Evolutionary conservation across 2,888 invertebrate species (phyloP).

Genomic region (Agrotis segetum): DNA sequence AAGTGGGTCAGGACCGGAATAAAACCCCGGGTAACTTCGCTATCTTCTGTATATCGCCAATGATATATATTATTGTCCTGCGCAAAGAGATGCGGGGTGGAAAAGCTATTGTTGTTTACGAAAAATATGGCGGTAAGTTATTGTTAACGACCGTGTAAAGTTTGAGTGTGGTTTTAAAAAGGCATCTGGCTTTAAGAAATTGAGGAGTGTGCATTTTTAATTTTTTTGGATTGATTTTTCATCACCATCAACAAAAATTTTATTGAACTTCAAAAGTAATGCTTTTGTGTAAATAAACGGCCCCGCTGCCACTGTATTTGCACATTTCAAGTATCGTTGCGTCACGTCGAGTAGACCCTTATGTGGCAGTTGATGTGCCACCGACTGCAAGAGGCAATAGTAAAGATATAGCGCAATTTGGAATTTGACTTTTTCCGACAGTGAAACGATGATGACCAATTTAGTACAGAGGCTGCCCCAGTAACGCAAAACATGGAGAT

Average conservation of each 20-base stretch:
- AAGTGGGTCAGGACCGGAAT: conserved; percentile 71
- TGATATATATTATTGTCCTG: conserved; percentile 71
- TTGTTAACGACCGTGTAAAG: conserved; percentile 24
- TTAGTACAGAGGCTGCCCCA: no score
- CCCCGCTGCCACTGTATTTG: no score
- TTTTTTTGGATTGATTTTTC: conserved; percentile 12
- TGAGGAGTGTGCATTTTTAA: not conserved
- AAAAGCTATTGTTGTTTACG: conserved; percentile 56
- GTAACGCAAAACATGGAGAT: no score
- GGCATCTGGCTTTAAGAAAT: conserved; percentile 1
- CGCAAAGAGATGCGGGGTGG: conserved; percentile 54
- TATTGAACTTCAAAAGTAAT: not conserved
- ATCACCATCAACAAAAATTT: not conserved
- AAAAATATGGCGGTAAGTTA: conserved; percentile 30
- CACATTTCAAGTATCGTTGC: no score
- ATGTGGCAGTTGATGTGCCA: no score
- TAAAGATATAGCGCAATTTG: no score
- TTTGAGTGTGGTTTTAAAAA: conserved; percentile 15
- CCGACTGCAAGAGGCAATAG: no score
- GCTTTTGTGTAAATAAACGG: no score
- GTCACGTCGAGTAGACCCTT: no score
- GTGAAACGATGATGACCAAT: no score
- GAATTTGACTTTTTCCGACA: no score
- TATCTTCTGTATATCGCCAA: conserved; percentile 67
- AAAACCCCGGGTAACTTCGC: conserved; percentile 64